These are phyloP conservation scores for Drosophila macrospina DNA, from an alignment of 2,888 invertebrate genomes.

Conservation along the genomic window DNA sequence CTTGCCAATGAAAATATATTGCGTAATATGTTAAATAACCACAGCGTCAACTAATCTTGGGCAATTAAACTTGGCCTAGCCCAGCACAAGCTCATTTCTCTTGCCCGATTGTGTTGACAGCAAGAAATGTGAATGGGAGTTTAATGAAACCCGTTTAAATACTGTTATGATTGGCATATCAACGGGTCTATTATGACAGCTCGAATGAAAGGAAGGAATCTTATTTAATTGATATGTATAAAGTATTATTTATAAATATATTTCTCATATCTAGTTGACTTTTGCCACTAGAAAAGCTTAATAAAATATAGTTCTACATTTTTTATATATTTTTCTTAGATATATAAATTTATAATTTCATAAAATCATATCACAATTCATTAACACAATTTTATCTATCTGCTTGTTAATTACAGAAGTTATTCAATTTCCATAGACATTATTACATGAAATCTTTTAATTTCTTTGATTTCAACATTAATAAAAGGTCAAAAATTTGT, in stretches of 20 bases:
- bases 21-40: constrained; percentile 33
- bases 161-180: not conserved
- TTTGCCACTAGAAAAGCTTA: too few species aligned
- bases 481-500: too few species aligned
- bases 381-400: too few species aligned
- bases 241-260: not conserved
- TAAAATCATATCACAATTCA: not conserved
- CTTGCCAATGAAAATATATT: constrained; percentile 39
- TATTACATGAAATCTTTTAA: too few species aligned
- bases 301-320: not conserved
- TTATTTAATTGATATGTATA: constrained; percentile 1
- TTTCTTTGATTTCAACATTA: too few species aligned
- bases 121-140: constrained; percentile 7
- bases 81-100: constrained; percentile 12
- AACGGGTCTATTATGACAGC: not conserved
- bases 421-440: too few species aligned
- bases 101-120: constrained; percentile 26
- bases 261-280: not conserved
- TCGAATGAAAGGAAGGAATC: constrained; percentile 4
- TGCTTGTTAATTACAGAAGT: too few species aligned
- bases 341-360: not conserved
- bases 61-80: constrained; percentile 24
- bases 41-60: constrained; percentile 3
- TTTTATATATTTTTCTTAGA: not conserved
- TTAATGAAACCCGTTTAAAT: constrained; percentile 14